Base-by-base conservation (phyloP, 2,888 invertebrate species). In the Yponomeuta plumbellus region DNA sequence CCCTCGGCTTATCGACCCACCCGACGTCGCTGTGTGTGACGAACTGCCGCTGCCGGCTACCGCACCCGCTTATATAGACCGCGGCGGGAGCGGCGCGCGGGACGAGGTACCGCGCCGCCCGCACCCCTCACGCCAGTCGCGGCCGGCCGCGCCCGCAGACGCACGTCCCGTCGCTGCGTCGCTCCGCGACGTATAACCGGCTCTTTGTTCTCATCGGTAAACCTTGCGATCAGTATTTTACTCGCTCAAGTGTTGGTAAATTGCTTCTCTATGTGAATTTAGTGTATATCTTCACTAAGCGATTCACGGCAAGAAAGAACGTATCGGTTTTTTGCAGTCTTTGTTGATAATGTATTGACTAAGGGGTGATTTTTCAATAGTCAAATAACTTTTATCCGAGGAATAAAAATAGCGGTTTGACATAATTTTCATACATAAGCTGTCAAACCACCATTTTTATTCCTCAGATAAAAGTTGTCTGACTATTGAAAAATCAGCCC, bases 21-120 rank as follows among this genome's bases (percentile, higher is more conserved):
- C 88, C 88, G 84, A 89, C 85, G 23, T 87, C 88, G 88, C 79
- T 89, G 76, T 87, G 75, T 85, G 83, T 87, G 85, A 89, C 86
- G 85, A 88, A 92, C 91, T 92, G 89, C 78, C 85, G 89, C 80
- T 78, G 80, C 73, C 74, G 80, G 83, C 78, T 77, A 73, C 72
- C 73, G 79, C 40, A n/a, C 39, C 80, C 75, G 73, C 83, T 88
- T 92, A 86, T 92, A 92, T 89, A 89, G 88, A 85, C 78, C 72
- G 75, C 75, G 76, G 84, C 76, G 80, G 83, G 75, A 78, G 82
- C 82, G 84, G 70, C 81, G 81, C 75, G 82, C 81, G 85, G 74
- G 85, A 80, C 82, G 75, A 78, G 70, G 78, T 76, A 79, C 80
- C 84, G 83, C 85, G 87, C 84, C 85, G 83, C 73, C 84, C 82